These are phyloP conservation scores for Limnothrissa miodon DNA, from an alignment of 2,113 vertebrate species.

Conservation along the genomic window DNA sequence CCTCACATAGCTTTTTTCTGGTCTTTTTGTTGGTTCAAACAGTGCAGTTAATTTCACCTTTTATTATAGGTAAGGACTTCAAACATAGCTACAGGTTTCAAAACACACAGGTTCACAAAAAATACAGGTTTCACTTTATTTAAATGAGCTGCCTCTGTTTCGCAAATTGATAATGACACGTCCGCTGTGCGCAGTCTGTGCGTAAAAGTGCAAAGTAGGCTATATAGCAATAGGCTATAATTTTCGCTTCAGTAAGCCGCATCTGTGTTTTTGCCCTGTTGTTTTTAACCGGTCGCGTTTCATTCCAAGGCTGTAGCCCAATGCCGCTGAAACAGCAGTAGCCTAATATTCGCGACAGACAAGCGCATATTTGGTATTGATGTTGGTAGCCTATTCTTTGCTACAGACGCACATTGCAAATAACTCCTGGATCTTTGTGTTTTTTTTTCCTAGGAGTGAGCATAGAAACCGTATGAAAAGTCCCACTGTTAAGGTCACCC, in stretches of 20 bases:
- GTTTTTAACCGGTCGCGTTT: background rate
- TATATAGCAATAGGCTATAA: background rate
- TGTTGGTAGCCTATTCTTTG: too few species aligned
- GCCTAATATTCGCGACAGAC: constrained; percentile 8
- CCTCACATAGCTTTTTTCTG: constrained; percentile 63
- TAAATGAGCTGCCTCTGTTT: background rate
- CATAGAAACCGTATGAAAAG: background rate
- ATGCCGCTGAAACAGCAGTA: background rate
- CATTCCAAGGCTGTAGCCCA: background rate
- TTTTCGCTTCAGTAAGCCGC: background rate
- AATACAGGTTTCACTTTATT: background rate
- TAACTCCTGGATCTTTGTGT: background rate
- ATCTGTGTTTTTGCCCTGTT: background rate
- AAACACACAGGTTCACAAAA: too few species aligned
- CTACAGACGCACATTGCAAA: background rate
- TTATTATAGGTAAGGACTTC: constrained; percentile 76
- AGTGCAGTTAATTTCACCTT: constrained; percentile 58
- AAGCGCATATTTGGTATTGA: background rate
- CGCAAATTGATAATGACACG: background rate
- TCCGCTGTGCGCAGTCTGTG: constrained; percentile 27
- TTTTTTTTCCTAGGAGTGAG: background rate
- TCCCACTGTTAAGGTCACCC: constrained; percentile 2
- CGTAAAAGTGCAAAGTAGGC: constrained; percentile 48
- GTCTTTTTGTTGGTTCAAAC: constrained; percentile 60
- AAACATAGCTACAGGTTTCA: too few species aligned